phyloP scores from a whole-genome alignment of 1,140 invertebrate genomes.

The Matsumurasca onukii region DNA sequence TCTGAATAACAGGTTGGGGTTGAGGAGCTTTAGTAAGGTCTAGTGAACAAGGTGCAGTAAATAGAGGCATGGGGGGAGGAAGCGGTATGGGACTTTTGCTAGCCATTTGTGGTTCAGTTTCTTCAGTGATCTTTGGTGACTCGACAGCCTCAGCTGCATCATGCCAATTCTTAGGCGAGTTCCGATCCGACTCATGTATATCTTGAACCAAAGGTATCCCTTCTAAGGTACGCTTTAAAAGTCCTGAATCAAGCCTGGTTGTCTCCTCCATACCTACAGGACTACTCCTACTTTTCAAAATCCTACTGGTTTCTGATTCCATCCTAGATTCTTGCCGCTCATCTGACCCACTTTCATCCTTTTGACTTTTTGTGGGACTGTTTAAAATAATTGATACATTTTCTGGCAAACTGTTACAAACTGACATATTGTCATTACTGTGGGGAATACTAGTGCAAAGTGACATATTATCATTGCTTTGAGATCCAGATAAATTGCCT shows the following conservation, averaged over 20 bases:
- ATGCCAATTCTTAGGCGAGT: too few relatives aligned
- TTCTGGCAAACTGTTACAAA: conserved; percentile 9
- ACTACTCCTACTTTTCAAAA: conserved; percentile 16
- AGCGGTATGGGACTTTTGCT: conserved; percentile 5
- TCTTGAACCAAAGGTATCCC: neutral
- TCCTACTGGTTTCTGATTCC: too few relatives aligned
- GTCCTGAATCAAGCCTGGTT: neutral
- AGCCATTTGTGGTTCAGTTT: neutral
- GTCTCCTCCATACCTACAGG: conserved; percentile 5
- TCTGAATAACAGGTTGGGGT: neutral
- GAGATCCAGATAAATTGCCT: neutral
- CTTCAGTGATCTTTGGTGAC: too few relatives aligned
- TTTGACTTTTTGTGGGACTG: conserved; percentile 10
- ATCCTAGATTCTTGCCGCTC: conserved; percentile 12
- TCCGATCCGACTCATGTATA: too few relatives aligned
- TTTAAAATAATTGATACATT: conserved; percentile 8
- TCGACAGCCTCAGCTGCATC: too few relatives aligned
- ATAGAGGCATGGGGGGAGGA: neutral
- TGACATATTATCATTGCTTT: conserved; percentile 1
- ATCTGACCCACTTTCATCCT: conserved; percentile 3
- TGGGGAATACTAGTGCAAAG: neutral
- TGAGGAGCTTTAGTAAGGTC: too few relatives aligned
- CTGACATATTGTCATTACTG: conserved; percentile 9
- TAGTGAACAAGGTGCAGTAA: neutral
- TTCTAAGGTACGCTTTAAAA: conserved; percentile 6